Conservation (phyloP, 2,797 vertebrate species). For the Synanceia verrucosa region DNA sequence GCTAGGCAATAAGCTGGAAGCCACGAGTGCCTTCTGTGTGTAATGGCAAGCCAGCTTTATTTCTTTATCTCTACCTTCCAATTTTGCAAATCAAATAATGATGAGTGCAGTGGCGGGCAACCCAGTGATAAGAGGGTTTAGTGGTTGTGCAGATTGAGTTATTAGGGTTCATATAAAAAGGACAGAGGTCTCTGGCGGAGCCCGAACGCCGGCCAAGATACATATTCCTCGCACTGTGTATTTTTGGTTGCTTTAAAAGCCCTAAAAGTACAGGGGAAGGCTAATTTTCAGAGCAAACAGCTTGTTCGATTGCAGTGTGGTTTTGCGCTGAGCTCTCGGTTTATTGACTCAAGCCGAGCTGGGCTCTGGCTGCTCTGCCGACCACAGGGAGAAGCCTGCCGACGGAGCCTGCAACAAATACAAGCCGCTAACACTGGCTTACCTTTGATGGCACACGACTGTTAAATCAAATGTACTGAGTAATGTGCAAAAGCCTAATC, state of each 20-base stretch:
- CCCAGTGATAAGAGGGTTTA: constrained; percentile 73
- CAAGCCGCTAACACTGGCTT: constrained; percentile 49
- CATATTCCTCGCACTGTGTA: constrained; percentile 68
- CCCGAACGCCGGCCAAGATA: constrained; percentile 54
- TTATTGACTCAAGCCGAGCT: constrained; percentile 74
- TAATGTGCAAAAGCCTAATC: constrained; percentile 47
- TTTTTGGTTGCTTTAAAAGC: constrained; percentile 74
- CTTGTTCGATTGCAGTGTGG: constrained; percentile 76
- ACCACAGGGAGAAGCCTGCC: constrained; percentile 58
- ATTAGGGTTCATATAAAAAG: constrained; percentile 64
- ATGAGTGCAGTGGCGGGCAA: constrained; percentile 68
- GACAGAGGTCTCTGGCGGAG: constrained; percentile 64
- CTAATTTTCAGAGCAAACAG: constrained; percentile 78
- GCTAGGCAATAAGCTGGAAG: constrained; percentile 59
- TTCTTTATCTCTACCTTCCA: constrained; percentile 76
- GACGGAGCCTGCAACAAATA: constrained; percentile 32
- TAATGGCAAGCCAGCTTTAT: constrained; percentile 66
- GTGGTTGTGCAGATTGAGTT: constrained; percentile 74
- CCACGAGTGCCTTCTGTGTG: constrained; percentile 69
- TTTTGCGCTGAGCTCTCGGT: constrained; percentile 72
- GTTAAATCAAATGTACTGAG: constrained; percentile 50
- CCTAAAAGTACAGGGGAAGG: constrained; percentile 72
- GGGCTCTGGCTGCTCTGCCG: constrained; percentile 58
- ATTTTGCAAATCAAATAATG: constrained; percentile 79
- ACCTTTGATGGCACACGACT: constrained; percentile 58